These are phyloP conservation scores for Pionites leucogaster DNA, from an alignment of 2,113 vertebrate genomes.

Conservation along the genomic window DNA sequence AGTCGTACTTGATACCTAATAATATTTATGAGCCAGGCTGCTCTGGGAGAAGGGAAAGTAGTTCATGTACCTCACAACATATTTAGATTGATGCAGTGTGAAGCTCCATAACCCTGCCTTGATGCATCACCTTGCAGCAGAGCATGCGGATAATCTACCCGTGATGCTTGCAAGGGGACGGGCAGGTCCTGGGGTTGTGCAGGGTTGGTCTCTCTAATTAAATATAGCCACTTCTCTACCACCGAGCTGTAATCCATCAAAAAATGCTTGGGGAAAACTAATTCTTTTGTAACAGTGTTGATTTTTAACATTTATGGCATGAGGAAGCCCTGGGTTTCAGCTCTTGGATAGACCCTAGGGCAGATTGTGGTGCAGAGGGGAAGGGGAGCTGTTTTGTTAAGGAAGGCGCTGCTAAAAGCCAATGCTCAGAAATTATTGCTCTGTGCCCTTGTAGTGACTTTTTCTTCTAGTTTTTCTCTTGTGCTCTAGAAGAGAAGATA, in stretches of 20 bases:
- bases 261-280: neutral
- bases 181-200: neutral
- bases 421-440: neutral
- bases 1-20: neutral
- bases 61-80: neutral
- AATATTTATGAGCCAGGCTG: neutral
- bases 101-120: neutral
- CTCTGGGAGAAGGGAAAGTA: neutral
- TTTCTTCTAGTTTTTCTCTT: neutral
- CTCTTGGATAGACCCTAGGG: neutral
- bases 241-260: neutral
- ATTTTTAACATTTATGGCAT: neutral
- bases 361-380: neutral
- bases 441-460: neutral
- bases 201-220: neutral
- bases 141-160: neutral
- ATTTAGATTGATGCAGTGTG: neutral
- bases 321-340: neutral
- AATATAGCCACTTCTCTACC: neutral
- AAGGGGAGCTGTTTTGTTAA: neutral
- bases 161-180: fast-evolving
- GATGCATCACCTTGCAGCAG: neutral
- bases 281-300: neutral
- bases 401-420: neutral
- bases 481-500: neutral